These are phyloP conservation scores for Homalodisca vitripennis DNA, from an alignment of 1,140 invertebrate species.

Conservation along the genomic window DNA sequence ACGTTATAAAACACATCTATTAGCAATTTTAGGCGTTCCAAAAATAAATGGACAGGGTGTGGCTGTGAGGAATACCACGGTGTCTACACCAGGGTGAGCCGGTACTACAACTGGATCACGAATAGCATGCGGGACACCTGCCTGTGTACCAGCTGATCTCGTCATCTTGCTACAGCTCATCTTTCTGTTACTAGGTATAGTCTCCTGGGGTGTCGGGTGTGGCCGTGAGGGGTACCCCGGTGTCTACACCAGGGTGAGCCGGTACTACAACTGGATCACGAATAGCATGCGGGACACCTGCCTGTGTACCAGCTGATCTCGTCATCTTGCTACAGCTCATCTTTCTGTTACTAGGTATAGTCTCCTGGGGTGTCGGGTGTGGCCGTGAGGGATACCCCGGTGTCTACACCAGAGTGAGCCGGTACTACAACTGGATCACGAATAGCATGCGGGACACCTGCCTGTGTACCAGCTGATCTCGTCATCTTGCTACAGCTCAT, in stretches of 20 bases:
- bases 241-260: conserved; percentile 79
- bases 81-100: conserved; percentile 79
- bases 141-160: conserved; percentile 49
- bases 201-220: conserved; percentile 80
- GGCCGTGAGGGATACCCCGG: conserved; percentile 75
- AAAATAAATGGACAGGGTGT: conserved; percentile 66
- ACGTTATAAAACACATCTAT: no score
- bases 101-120: conserved; percentile 67
- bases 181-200: conserved; percentile 54
- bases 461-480: conserved; percentile 49
- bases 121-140: conserved; percentile 62
- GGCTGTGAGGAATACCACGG: conserved; percentile 75
- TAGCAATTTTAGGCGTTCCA: no score
- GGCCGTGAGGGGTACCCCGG: conserved; percentile 75
- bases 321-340: no score
- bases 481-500: no score
- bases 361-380: conserved; percentile 80
- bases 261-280: conserved; percentile 67
- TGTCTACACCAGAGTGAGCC: conserved; percentile 79
- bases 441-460: conserved; percentile 61
- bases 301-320: conserved; percentile 49
- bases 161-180: no score
- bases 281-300: conserved; percentile 61
- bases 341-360: conserved; percentile 54
- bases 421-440: conserved; percentile 67